A percentile compares a stretch with the other conserved stretches of the same genome.
phyloP scores from a whole-genome alignment of 2,113 vertebrate genomes.

The Cottus gobio region DNA sequence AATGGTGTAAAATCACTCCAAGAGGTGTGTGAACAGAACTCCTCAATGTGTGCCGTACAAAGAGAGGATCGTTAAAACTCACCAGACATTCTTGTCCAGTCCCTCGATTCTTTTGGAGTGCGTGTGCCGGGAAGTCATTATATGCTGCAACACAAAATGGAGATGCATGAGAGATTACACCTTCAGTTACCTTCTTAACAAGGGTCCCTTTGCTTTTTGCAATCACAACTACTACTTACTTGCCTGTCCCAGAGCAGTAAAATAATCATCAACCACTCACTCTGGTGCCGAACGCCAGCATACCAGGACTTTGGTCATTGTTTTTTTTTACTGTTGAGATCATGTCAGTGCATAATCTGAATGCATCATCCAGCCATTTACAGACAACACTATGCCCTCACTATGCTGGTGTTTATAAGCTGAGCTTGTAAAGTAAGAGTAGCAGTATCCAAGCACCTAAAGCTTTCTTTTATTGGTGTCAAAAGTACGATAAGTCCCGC shows the following conservation, averaged over 20 bases:
- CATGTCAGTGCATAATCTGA: background rate
- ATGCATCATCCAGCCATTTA: background rate
- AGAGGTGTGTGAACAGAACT: background rate
- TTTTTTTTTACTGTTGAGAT: background rate
- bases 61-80: constrained; percentile 62
- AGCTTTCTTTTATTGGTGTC: background rate
- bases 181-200: background rate
- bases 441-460: too few species aligned
- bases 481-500: background rate
- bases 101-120: constrained; percentile 93
- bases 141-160: constrained; percentile 67
- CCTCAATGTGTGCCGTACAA: background rate
- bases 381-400: background rate
- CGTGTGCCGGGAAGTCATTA: constrained; percentile 88
- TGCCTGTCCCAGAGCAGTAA: background rate
- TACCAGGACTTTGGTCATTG: background rate
- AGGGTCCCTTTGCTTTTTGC: background rate
- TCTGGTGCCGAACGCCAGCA: background rate
- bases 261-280: background rate
- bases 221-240: background rate
- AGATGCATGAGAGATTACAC: background rate
- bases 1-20: background rate
- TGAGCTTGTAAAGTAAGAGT: background rate
- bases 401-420: background rate
- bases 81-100: constrained; percentile 94